Conservation (phyloP, 1,140 invertebrate genomes). For the Solenopsis fugax region DNA sequence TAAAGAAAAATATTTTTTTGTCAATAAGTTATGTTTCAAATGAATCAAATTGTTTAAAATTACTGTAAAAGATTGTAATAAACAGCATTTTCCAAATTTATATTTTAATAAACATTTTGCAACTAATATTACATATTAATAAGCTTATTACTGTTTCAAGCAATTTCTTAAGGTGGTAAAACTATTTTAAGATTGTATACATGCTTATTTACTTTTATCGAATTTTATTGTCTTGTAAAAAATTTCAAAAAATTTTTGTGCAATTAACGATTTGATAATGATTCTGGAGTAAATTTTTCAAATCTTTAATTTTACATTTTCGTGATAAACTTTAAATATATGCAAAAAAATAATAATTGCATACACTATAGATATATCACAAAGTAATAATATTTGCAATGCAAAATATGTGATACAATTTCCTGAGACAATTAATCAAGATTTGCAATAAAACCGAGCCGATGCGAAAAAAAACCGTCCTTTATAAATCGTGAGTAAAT, state of each 20-base stretch:
- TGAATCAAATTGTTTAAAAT: neutral
- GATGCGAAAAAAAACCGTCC: constrained; percentile 4
- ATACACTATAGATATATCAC: neutral
- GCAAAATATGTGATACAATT: neutral
- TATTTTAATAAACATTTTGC: neutral
- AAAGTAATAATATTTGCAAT: constrained; percentile 13
- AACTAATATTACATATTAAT: neutral
- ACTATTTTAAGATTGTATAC: neutral
- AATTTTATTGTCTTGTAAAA: constrained; percentile 2
- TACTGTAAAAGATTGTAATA: neutral
- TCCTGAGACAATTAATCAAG: neutral
- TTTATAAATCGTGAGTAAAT: constrained; percentile 27
- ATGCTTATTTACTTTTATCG: constrained; percentile 11
- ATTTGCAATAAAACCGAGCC: neutral
- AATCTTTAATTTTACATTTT: neutral
- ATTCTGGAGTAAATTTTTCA: neutral
- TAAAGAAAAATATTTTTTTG: neutral
- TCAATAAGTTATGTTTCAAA: neutral
- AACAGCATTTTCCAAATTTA: neutral
- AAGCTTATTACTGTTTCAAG: too few relatives aligned
- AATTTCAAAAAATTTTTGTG: neutral
- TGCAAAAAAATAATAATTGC: neutral
- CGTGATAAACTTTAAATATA: neutral
- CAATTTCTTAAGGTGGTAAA: too few relatives aligned
- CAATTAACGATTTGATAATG: neutral